phyloP scores from a whole-genome alignment of 1,140 invertebrate species.

The Drosophila melanica region DNA sequence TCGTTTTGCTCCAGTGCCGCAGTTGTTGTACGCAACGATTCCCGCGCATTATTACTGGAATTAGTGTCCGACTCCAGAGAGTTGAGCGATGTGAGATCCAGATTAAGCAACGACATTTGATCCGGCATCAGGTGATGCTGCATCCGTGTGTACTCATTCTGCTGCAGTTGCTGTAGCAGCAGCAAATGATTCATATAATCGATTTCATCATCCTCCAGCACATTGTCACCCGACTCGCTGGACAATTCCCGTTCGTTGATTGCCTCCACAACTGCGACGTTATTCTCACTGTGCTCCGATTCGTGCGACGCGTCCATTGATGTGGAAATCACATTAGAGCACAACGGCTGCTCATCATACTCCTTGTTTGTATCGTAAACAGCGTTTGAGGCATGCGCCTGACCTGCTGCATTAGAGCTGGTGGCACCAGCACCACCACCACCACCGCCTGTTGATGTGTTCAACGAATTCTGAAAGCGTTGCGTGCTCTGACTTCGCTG shows the following conservation, averaged over 20 bases:
- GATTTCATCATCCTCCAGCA: constrained; percentile 71
- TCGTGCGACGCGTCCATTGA: constrained; percentile 38
- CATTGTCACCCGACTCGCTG: constrained; percentile 57
- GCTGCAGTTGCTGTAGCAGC: constrained; percentile 75
- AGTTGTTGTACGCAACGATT: constrained; percentile 53
- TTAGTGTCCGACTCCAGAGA: constrained; percentile 65
- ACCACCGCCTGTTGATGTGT: constrained; percentile 51
- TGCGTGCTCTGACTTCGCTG: constrained; percentile 83
- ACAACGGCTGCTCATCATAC: constrained; percentile 61
- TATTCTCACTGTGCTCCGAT: constrained; percentile 66
- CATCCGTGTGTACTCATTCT: constrained; percentile 70
- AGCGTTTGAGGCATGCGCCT: constrained; percentile 44
- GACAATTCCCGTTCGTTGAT: constrained; percentile 43
- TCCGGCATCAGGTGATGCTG: constrained; percentile 68
- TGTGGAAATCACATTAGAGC: constrained; percentile 29
- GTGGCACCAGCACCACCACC: constrained; percentile 17
- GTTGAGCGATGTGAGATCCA: constrained; percentile 67
- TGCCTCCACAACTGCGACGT: constrained; percentile 46
- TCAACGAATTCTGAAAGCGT: constrained; percentile 76
- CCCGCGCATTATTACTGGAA: constrained; percentile 44
- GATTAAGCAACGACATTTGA: constrained; percentile 61
- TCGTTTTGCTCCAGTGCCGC: constrained; percentile 82
- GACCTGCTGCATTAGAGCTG: constrained; percentile 30
- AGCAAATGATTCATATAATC: constrained; percentile 77
- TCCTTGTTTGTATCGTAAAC: constrained; percentile 79